Evolutionary conservation across 2,113 vertebrate genomes (phyloP), one percentile per base, ranked within the genome.

Genomic region (Nerophis ophidion): DNA sequence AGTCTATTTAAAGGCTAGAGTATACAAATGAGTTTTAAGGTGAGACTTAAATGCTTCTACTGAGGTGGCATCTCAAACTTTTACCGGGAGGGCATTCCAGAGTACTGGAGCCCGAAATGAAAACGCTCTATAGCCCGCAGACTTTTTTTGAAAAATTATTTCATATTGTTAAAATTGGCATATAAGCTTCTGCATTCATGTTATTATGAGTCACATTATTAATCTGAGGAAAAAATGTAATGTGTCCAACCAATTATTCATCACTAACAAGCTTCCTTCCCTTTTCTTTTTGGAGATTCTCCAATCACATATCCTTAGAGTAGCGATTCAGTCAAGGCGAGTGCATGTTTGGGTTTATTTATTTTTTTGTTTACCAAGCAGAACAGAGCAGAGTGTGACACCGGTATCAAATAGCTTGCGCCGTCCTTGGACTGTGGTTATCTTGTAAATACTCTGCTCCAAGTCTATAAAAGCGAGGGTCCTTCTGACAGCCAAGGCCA

Each of bases 371-470:
- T 75, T 65, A 72, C 76, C 72, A 68, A 80, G 66, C 63, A 78
- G 60, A 66, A 77, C 67, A 60, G 58, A 48, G 71, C 71, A 74
- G 80, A 69, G 69, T 71, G 63, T 76, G 80, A 77, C 84, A 76
- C 75, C 74, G 76, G 73, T 85, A 85, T 88, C 80, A 80, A 83
- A 85, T 84, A 77, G 77, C 79, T 60, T 47, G n/a, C 0, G n/a
- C 66, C 60, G 81, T 84, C 86, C 84, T 85, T 84, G 80, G 79
- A 76, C 79, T 62, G 52, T 64, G 77, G 81, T 85, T 83, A 81
- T 88, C 81, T 87, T 86, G 81, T 87, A 87, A 86, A 85, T 86
- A 84, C 83, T 77, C 67, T 1, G 70, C 79, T 84, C 74, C 76
- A 82, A 82, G 81, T 87, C 83, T 78, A 78, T 88, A 86, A 88